phyloP scores from a whole-genome alignment of 2,113 vertebrate genomes.

The Odontophorus gujanensis region DNA sequence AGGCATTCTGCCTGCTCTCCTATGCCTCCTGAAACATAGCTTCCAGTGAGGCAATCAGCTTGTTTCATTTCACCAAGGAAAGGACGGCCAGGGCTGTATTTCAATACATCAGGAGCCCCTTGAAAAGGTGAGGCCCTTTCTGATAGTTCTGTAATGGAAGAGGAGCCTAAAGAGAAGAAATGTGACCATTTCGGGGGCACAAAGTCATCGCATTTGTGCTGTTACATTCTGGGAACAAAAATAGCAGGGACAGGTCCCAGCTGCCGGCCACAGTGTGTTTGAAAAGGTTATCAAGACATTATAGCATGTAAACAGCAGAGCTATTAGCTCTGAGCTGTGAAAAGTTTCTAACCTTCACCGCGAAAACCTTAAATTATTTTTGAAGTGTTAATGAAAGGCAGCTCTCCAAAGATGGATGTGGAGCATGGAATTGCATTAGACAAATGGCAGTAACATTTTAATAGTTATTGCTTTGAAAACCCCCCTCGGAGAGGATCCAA shows the following conservation, averaged over 20 bases:
- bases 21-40: background rate
- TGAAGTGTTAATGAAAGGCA: conserved; percentile 83
- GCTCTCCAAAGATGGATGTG: conserved; percentile 78
- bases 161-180: conserved; percentile 65
- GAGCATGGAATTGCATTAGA: conserved; percentile 77
- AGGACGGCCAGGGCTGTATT: conserved; percentile 39
- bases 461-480: conserved; percentile 77
- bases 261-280: conserved; percentile 71
- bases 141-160: conserved; percentile 56
- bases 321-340: conserved; percentile 80
- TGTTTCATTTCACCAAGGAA: conserved; percentile 45
- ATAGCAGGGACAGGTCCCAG: conserved; percentile 75
- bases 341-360: conserved; percentile 82
- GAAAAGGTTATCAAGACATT: conserved; percentile 81
- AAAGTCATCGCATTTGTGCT: conserved; percentile 67
- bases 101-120: conserved; percentile 40
- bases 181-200: conserved; percentile 69
- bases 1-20: background rate
- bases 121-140: conserved; percentile 71
- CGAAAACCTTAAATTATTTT: conserved; percentile 83
- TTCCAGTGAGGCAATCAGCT: conserved; percentile 7
- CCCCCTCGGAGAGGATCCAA: conserved; percentile 42
- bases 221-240: conserved; percentile 70
- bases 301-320: conserved; percentile 80
- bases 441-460: conserved; percentile 79